Evolutionary conservation across 2,888 invertebrate genomes (phyloP), one percentile per base, ranked within the genome.

Genomic region (Spodoptera littoralis): DNA sequence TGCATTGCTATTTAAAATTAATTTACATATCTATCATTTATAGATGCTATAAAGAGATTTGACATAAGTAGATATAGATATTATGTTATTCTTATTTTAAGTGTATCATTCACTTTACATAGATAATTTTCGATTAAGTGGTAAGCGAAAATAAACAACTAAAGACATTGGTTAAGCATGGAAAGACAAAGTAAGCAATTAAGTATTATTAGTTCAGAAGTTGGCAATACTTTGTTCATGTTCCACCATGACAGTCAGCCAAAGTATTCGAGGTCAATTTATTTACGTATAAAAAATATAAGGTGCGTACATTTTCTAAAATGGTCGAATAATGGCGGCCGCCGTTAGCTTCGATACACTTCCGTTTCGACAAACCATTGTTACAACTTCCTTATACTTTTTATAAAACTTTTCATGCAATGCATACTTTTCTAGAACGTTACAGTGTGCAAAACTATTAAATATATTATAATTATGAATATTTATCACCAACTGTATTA

Each of bases 381-480:
- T 76, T 76, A 50, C 82, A 83, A 79, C 88, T 90, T 91, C 90
- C 90, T 88, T 84, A 79, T 86, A 73, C 79, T 85, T 76, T 70
- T 73, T 76, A 77, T 73, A 71, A 48, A 12, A 59, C 77, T 66
- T 41, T 69, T 66, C 51, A 65, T 58, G 36, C 18, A 44, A 12
- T 41, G 56, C 18, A 46, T 54, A 56, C 2, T 12, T 11, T 53
- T 60, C 36, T 50, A 18, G 52, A 60, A 56, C 59, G 2, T 13
- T 54, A 24, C 36, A 45, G 18, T 49, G 12, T 42, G 5, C 43
- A 52, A 22, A 44, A 57, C 44, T 60, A 47, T 44, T 61, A 50
- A 61, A 59, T 48, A 9, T 45, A 65, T 45, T 11, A 61, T 9
- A 45, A 18, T 36, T 27, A 58, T 75, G 56, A 75, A 77, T 75